phyloP scores from a whole-genome alignment of 53 echinoderm and acorn worm species.

The Apostichopus leukothele region DNA sequence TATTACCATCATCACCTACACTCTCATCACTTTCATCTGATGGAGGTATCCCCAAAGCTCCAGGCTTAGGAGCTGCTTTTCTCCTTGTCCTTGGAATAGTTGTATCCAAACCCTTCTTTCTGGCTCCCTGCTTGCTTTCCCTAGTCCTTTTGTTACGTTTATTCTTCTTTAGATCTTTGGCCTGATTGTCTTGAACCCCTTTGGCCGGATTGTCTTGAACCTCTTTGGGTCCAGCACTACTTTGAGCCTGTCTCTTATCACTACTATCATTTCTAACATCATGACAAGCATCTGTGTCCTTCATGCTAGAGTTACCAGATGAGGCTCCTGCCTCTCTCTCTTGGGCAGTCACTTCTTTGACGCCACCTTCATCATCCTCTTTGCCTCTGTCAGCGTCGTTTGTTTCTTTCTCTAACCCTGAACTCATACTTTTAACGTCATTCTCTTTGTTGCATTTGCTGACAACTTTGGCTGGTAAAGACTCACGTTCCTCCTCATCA shows the following conservation, averaged over 20 bases:
- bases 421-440: too few species aligned
- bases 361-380: slow-evolving; percentile 3
- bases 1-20: background rate
- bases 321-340: background rate
- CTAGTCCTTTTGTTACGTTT: background rate
- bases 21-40: slow-evolving; percentile 20
- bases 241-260: background rate
- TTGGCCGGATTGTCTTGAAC: background rate
- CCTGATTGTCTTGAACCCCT: background rate
- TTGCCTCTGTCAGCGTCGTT: too few species aligned
- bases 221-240: background rate
- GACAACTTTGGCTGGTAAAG: too few species aligned
- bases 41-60: background rate
- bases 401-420: too few species aligned
- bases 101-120: background rate
- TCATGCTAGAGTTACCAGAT: too few species aligned
- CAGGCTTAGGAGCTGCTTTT: slow-evolving; percentile 23
- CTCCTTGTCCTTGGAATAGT: background rate
- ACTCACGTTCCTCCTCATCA: background rate
- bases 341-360: background rate
- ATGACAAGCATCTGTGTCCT: background rate
- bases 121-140: background rate
- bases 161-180: background rate
- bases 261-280: background rate
- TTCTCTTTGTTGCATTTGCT: too few species aligned